Evolutionary conservation across 1,140 invertebrate genomes (phyloP), one percentile per base, ranked within the genome.

Genomic region (Drosophila grimshawi): DNA sequence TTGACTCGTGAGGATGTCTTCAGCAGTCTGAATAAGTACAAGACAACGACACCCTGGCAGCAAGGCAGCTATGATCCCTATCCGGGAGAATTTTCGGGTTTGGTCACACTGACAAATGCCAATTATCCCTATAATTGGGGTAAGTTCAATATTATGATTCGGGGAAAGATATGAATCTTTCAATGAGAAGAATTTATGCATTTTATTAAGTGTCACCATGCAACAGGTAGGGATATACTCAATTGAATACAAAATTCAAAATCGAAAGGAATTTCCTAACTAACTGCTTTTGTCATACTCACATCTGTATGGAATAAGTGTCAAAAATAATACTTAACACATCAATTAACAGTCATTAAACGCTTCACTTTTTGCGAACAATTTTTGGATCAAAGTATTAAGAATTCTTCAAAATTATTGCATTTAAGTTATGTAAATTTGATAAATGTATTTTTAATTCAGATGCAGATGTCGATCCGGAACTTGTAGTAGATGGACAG

Each of bases 1-100:
- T 93, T 96, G 3, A 79, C 60, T 3, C 78, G 80, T 4, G 77
- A 90, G 39, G 57, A 80, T 30, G 80, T 94, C 3, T 86, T 92
- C 5, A 80, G 92, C 7, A 93, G 93, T 59, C 76, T 92, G 72
- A 74, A 61, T 61, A 48, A 90, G 4, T 91, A 77, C 49, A 63
- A 80, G 11, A 82, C 91, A 5, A 56, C 61, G 0, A 92, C 91
- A 30, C 91, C 91, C 39, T 86, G 68, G 64, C 81, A 77, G 10
- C 32, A 19, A 19, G 19, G 45, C 0, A 91, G 91, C 4, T 92
- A 79, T 51, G 86, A 86, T 29, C 61, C 51, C 3, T 92, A 92
- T 73, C 91, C 91, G 2, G 91, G 91, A 6, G 48, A 86, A 35
- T 29, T 64, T 0, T 76, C 91, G 0, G 91, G 91, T 3, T 5